Percentiles rank a stretch among this genome's conserved stretches.
Conservation (phyloP, 2,888 invertebrate species). For the Hypercompe scribonia region DNA sequence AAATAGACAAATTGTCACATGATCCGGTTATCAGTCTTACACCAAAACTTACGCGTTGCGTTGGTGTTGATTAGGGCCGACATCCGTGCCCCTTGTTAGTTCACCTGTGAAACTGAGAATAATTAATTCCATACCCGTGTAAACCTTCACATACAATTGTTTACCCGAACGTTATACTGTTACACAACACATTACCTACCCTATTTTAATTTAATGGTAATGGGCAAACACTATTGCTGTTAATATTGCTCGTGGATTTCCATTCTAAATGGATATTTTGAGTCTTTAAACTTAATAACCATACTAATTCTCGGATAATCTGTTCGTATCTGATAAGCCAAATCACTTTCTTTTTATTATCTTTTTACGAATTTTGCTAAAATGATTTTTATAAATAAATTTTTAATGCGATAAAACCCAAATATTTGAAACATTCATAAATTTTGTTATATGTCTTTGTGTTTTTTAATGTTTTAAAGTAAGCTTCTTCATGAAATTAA, state of each 20-base stretch:
- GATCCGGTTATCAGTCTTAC: conserved; percentile 16
- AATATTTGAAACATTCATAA: too few species aligned
- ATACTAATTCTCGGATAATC: conserved; percentile 15
- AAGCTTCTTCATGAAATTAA: background rate
- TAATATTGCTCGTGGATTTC: conserved; percentile 31
- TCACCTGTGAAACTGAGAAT: conserved; percentile 66
- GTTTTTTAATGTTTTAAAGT: background rate
- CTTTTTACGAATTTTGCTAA: background rate
- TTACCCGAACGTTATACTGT: conserved; percentile 50
- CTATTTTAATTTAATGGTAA: conserved; percentile 52
- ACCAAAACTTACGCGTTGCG: conserved; percentile 35
- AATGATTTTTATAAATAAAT: background rate
- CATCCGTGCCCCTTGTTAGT: conserved; percentile 59
- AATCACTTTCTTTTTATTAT: background rate
- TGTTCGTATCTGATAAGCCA: background rate
- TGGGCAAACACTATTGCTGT: conserved; percentile 36
- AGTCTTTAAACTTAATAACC: conserved; percentile 22
- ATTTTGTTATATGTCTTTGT: background rate
- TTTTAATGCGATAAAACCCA: background rate
- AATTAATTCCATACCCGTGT: conserved; percentile 61
- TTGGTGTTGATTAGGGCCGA: conserved; percentile 56
- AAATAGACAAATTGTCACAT: conserved; percentile 52
- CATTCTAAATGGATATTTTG: conserved; percentile 27
- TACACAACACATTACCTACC: conserved; percentile 53
- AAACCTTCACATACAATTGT: conserved; percentile 54